Evolutionary conservation across 2,797 vertebrate species (phyloP).

Genomic region (Natrix natrix): DNA sequence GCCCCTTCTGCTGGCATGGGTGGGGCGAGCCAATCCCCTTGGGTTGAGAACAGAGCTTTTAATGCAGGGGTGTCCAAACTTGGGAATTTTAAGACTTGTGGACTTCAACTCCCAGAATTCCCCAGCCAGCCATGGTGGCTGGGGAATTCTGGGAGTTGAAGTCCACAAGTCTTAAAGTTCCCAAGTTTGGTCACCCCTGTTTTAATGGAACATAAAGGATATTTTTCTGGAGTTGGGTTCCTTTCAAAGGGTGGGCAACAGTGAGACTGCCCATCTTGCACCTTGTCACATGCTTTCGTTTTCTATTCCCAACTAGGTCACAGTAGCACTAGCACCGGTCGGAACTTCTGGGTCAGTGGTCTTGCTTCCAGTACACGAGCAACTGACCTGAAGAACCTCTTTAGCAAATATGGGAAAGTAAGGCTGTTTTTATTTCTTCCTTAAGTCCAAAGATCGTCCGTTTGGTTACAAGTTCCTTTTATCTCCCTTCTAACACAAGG

Average conservation of each 20-base stretch:
- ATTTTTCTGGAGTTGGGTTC: not conserved
- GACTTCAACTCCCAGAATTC: no score
- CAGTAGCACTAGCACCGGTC: slow-evolving; percentile 66
- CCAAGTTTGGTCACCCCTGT: no score
- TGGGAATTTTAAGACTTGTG: no score
- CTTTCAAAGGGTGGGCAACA: not conserved
- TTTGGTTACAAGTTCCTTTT: not conserved
- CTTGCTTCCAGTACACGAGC: slow-evolving; percentile 97
- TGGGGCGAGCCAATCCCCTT: not conserved
- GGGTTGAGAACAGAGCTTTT: not conserved
- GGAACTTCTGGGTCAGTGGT: slow-evolving; percentile 98
- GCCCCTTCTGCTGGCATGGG: not conserved
- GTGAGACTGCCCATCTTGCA: no score
- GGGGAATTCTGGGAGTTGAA: no score
- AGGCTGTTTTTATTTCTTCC: slow-evolving; percentile 10
- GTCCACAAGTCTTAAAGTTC: no score
- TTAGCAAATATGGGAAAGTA: slow-evolving; percentile 97
- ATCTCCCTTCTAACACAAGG: not conserved
- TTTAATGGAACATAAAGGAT: not conserved
- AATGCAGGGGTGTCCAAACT: no score
- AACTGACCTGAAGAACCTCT: slow-evolving; percentile 94
- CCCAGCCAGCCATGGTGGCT: no score
- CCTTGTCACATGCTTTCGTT: not conserved
- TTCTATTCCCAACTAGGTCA: slow-evolving; percentile 65
- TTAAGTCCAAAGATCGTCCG: not conserved